Evolutionary conservation across 2,113 vertebrate species (phyloP), one percentile per base, ranked within the genome.

Genomic region (Psittacula cyanocephala): DNA sequence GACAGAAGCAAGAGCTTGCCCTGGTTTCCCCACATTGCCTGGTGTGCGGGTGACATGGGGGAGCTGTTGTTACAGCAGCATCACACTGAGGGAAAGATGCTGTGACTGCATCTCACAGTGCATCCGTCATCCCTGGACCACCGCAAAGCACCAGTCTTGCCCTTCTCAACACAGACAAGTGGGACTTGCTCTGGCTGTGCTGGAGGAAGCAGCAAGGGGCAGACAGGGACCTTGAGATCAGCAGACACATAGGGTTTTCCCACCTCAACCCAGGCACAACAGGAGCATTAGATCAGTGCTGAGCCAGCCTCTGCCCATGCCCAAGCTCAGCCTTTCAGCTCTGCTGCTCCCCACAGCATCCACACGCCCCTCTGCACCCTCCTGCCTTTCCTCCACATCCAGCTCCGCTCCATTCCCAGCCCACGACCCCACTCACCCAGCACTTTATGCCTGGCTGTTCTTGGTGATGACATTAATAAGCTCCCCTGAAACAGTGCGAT

Each of bases 401-500:
- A 76, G 10, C 37, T 47, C 69, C 33, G 35, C 44, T 80, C 62
- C 44, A 15, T 29, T n/a, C 27, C 62, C 71, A 81, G 37, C 53
- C 35, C 59, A 25, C 44, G 1, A 0, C 29, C 8, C 41, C 7
- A 1, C n/a, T 74, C 12, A 0, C 33, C 24, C 70, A 78, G 53
- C 5, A 7, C 94, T 89, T 75, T 43, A 17, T 31, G 59, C 68
- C 62, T 28, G 55, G n/a, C 39, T 82, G 81, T 43, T 81, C 91
- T 93, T 67, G 70, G 44, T 13, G 85, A 70, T 90, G 95, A 91
- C 95, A 96, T 94, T 89, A 94, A 94, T 13, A 91, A 88, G 86
- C 79, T 65, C 9, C 71, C 47, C 53, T 69, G 87, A 82, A 96
- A 95, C 87, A 91, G 82, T 55, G 49, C 77, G 78, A 93, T 96